Evolutionary conservation across 2,888 invertebrate genomes (phyloP).

Genomic region (Synergus laeviventris): DNA sequence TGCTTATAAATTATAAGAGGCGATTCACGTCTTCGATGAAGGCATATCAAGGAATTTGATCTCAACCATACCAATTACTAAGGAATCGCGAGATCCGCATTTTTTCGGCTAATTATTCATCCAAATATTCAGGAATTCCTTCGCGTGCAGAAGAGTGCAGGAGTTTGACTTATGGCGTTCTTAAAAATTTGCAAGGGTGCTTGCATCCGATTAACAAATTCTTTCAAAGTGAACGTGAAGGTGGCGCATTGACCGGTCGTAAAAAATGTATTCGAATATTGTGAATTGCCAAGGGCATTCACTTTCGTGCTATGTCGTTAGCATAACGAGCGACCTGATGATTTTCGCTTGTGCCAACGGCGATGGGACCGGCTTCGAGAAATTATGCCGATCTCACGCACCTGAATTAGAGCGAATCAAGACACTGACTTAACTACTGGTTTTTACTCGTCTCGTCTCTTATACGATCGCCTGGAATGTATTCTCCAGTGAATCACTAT

Average conservation of each 20-base stretch:
- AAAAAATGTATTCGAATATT: conserved; percentile 44
- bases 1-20: background rate
- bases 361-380: conserved; percentile 49
- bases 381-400: conserved; percentile 56
- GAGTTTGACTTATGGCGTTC: conserved; percentile 12
- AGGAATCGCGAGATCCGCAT: conserved; percentile 11
- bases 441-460: conserved; percentile 33
- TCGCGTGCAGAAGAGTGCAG: conserved; percentile 36
- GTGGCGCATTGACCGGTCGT: conserved; percentile 40
- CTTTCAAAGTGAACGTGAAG: conserved; percentile 26
- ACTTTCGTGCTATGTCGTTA: conserved; percentile 58
- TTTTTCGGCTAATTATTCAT: conserved; percentile 7
- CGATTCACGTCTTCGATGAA: conserved; percentile 1
- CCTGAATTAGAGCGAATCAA: conserved; percentile 60
- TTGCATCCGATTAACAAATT: conserved; percentile 54
- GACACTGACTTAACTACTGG: conserved; percentile 42
- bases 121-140: conserved; percentile 15
- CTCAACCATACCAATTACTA: background rate
- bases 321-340: conserved; percentile 56
- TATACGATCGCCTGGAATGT: conserved; percentile 26
- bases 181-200: conserved; percentile 27
- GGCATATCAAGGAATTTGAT: conserved; percentile 21
- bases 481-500: conserved; percentile 17
- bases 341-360: conserved; percentile 54
- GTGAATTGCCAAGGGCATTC: conserved; percentile 53